Evolutionary conservation across 2,113 vertebrate genomes (phyloP).

Genomic region (Panurus biarmicus): DNA sequence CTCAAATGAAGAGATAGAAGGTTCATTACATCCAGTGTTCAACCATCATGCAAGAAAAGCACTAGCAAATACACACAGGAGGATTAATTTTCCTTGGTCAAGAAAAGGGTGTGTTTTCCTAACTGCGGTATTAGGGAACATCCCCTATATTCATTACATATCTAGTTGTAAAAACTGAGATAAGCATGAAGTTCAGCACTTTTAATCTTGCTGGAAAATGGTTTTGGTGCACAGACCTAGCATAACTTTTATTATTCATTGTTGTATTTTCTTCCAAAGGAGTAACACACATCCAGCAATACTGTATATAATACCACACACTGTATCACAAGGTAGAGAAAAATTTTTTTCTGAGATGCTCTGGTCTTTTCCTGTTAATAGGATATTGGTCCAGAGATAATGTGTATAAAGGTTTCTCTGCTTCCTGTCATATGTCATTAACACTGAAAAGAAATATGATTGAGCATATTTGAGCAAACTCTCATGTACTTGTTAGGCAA

Average conservation of each 20-base stretch:
- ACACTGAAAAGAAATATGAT: not conserved
- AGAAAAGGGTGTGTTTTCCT: not conserved
- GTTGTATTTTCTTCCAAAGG: not conserved
- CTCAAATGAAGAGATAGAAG: not conserved
- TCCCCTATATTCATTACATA: not conserved
- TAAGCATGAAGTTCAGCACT: not conserved
- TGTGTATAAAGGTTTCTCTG: not conserved
- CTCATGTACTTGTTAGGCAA: not conserved
- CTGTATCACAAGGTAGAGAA: not conserved
- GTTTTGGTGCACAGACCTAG: not conserved
- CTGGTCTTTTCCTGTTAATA: not conserved
- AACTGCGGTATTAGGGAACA: not conserved
- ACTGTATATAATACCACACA: not conserved
- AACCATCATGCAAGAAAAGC: not conserved
- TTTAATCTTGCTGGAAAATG: not conserved
- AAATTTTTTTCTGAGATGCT: not conserved
- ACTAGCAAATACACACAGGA: not conserved
- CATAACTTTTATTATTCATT: not conserved
- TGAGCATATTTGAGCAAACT: not conserved
- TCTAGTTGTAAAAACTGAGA: not conserved
- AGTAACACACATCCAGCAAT: not conserved
- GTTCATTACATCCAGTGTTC: not conserved
- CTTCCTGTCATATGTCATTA: not conserved
- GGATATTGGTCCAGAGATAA: not conserved
- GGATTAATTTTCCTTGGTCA: not conserved